A percentile compares a stretch with the other conserved stretches of the same genome.
Evolutionary conservation across 2,113 vertebrate genomes (phyloP).

Genomic region (Coreoperca whiteheadi): DNA sequence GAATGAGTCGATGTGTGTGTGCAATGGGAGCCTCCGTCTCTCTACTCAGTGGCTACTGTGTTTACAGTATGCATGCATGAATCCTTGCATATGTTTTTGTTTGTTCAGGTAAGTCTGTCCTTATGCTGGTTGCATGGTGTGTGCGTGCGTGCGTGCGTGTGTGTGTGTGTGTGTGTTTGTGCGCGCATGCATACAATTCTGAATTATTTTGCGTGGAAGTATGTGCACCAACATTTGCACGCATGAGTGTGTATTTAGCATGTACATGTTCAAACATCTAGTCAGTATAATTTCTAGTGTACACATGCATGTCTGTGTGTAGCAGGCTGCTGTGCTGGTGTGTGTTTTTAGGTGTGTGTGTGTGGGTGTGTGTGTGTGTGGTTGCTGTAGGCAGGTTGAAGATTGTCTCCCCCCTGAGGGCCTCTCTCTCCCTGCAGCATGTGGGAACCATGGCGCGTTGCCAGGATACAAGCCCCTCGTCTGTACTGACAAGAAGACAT

Average conservation of each 20-base stretch:
- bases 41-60: constrained; percentile 13
- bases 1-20: constrained; percentile 6
- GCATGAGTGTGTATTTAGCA: constrained; percentile 33
- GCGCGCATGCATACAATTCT: constrained; percentile 1
- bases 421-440: constrained; percentile 81
- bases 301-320: constrained; percentile 37
- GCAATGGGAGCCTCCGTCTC: constrained; percentile 29
- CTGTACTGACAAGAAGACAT: constrained; percentile 87
- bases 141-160: constrained; percentile 11
- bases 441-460: constrained; percentile 86
- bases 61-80: constrained; percentile 56
- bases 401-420: constrained; percentile 94
- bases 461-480: constrained; percentile 88
- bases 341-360: constrained; percentile 33
- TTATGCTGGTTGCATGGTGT: constrained; percentile 8
- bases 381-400: constrained; percentile 84
- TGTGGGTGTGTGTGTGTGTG: constrained; percentile 34
- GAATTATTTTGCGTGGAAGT: constrained; percentile 32
- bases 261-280: constrained; percentile 59
- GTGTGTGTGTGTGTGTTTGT: constrained; percentile 15
- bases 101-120: constrained; percentile 26
- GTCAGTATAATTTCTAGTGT: constrained; percentile 40
- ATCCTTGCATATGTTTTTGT: constrained; percentile 58
- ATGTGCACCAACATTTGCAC: constrained; percentile 9
- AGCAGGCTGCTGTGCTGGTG: constrained; percentile 29